Percentiles rank a stretch among this genome's conserved stretches.
phyloP scores from a whole-genome alignment of 2,113 vertebrate genomes.

The Upupa epops region DNA sequence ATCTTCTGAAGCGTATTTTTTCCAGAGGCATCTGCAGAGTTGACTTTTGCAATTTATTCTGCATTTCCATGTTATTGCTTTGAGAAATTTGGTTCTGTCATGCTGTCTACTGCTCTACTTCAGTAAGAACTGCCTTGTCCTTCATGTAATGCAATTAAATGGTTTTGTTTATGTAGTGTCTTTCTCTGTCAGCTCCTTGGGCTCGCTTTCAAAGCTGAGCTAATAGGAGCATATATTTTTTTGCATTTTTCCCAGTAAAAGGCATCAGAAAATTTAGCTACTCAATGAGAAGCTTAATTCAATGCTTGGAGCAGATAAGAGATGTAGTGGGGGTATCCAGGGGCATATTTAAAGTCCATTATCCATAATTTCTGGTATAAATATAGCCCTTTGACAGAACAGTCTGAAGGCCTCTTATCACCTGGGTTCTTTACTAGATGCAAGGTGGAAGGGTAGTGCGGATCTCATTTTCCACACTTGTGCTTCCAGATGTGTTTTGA shows the following conservation, averaged over 20 bases:
- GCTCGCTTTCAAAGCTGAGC: neutral
- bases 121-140: neutral
- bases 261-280: neutral
- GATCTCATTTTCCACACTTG: neutral
- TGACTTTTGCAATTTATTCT: neutral
- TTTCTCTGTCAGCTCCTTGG: neutral
- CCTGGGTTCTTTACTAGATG: neutral
- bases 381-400: fast-evolving
- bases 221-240: neutral
- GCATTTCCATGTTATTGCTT: constrained; percentile 24
- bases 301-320: fast-evolving
- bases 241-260: neutral
- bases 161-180: neutral
- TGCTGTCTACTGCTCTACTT: neutral
- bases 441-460: fast-evolving
- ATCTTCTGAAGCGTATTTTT: neutral
- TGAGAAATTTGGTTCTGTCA: constrained; percentile 30
- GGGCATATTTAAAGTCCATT: neutral
- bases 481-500: neutral
- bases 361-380: neutral
- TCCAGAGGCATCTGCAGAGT: neutral
- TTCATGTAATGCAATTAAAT: constrained; percentile 26
- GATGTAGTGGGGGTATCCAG: too few relatives aligned
- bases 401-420: neutral
- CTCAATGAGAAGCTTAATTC: neutral